Base-by-base conservation (phyloP, 64 coral and sea anemone genomes). In the Catalaphyllia jardinei region DNA sequence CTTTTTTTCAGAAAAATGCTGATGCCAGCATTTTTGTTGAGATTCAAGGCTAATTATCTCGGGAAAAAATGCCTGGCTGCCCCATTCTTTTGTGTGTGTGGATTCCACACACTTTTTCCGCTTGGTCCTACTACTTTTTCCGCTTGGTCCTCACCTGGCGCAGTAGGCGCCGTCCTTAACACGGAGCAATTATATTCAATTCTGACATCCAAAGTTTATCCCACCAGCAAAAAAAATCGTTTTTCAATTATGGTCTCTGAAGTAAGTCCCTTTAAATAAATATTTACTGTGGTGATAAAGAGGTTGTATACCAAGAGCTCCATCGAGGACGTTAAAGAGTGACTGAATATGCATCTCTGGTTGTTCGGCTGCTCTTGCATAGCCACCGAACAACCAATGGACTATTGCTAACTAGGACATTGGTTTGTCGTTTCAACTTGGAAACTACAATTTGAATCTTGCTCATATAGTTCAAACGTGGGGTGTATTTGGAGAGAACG, bases 401-500 rank as follows among this genome's bases (percentile, higher is more conserved):
- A 87, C 84, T 13, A 92, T 31, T 5, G n/a, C n/a, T n/a, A n/a
- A 92, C 91, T 74, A 74, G 71, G 75, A 87, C 87, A n/a, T 92
- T 78, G 7, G 60, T 46, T 0, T 73, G 62, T 14, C 85, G 74
- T 24, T 92, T 92, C 31, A 92, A 16, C 30, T 92, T 92, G 50
- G 69, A 62, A 50, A 92, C 76, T 75, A 92, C 87, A 50, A 65
- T 42, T 71, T 71, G 50, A 63, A 92, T 79, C 12, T 92, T 73
- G 9, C 38, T 80, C 65, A 62, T 87, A 49, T 88, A 87, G n/a
- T 72, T 51, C 2, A 55, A 86, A 73, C 83, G 83, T 3, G 83
- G 83, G 15, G 73, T 86, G 64, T 86, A 86, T 49, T 72, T 39
- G 4, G 64, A 86, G 3, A 86, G 71, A 29, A 67, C 83, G 29